Percentiles rank a stretch among this genome's conserved stretches.
Evolutionary conservation across 2,888 invertebrate genomes (phyloP).

Genomic region (Noctua janthina): DNA sequence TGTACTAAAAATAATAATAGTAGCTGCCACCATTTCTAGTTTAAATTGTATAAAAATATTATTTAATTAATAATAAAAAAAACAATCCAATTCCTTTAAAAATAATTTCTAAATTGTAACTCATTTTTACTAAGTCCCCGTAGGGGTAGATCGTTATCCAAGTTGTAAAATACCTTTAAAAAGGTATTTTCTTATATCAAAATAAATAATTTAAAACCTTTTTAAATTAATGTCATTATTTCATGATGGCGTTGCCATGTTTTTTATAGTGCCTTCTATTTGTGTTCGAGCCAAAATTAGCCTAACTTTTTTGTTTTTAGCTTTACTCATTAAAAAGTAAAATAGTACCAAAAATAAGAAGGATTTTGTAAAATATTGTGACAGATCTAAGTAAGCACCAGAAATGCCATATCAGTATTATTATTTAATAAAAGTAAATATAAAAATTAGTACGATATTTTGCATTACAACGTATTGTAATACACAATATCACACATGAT

Average conservation of each 20-base stretch:
- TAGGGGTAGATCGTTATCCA: not conserved
- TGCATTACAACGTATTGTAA: not conserved
- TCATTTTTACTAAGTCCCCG: slow-evolving; percentile 19
- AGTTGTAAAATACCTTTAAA: not conserved
- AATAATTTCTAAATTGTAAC: slow-evolving; percentile 38
- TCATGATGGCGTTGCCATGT: not conserved
- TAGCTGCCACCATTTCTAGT: slow-evolving; percentile 71
- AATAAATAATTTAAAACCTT: slow-evolving; percentile 3
- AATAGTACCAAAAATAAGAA: not conserved
- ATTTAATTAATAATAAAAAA: slow-evolving; percentile 29
- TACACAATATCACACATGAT: not conserved
- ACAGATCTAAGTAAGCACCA: slow-evolving; percentile 10
- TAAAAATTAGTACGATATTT: not conserved
- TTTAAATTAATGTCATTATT: not conserved
- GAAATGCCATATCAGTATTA: not conserved
- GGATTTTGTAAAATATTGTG: slow-evolving; percentile 12
- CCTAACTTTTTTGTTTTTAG: too few species aligned
- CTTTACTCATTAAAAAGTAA: not conserved
- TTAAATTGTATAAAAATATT: slow-evolving; percentile 64
- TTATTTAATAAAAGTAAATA: not conserved
- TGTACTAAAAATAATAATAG: slow-evolving; percentile 66
- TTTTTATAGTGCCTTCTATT: not conserved
- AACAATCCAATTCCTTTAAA: slow-evolving; percentile 63
- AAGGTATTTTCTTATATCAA: not conserved
- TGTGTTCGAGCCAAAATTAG: not conserved